Conservation (phyloP, 2,888 invertebrate species). For the Pachydiplax longipennis region DNA sequence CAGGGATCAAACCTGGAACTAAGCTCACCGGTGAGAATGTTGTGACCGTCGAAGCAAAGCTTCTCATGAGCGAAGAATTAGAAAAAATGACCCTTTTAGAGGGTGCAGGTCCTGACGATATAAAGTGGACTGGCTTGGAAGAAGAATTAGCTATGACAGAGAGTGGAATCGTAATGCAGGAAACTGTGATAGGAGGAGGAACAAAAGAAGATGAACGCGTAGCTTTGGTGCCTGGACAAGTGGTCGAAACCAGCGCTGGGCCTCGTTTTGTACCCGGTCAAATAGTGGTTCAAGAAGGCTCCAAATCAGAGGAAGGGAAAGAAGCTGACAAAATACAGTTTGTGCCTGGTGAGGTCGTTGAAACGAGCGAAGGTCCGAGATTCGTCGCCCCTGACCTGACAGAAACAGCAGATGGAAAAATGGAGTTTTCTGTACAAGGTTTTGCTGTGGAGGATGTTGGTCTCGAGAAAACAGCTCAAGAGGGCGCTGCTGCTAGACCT, state of each 20-base stretch:
- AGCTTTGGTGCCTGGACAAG: slow-evolving; percentile 71
- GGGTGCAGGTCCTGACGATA: slow-evolving; percentile 73
- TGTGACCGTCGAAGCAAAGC: slow-evolving; percentile 67
- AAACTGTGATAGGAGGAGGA: slow-evolving; percentile 74
- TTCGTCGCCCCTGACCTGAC: slow-evolving; percentile 74
- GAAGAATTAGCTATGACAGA: slow-evolving; percentile 79
- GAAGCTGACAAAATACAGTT: slow-evolving; percentile 60
- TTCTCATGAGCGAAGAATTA: slow-evolving; percentile 78
- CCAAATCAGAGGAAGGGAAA: slow-evolving; percentile 55
- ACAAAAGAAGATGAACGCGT: slow-evolving; percentile 67
- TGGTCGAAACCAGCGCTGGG: slow-evolving; percentile 75
- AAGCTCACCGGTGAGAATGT: slow-evolving; percentile 14
- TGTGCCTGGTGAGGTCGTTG: slow-evolving; percentile 63
- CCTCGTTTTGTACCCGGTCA: slow-evolving; percentile 68
- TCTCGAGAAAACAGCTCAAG: background rate
- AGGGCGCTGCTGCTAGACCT: background rate
- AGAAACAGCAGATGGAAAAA: slow-evolving; percentile 67
- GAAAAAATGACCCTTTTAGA: slow-evolving; percentile 75
- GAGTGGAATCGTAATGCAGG: slow-evolving; percentile 78
- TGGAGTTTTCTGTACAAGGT: slow-evolving; percentile 76
- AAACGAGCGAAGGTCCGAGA: slow-evolving; percentile 65
- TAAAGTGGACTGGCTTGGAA: slow-evolving; percentile 73
- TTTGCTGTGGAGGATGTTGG: slow-evolving; percentile 61
- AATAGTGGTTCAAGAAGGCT: slow-evolving; percentile 55
- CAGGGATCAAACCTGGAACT: slow-evolving; percentile 12